Evolutionary conservation across 2,888 invertebrate species (phyloP), one percentile per base, ranked within the genome.

Genomic region (Adelphocoris suturalis): DNA sequence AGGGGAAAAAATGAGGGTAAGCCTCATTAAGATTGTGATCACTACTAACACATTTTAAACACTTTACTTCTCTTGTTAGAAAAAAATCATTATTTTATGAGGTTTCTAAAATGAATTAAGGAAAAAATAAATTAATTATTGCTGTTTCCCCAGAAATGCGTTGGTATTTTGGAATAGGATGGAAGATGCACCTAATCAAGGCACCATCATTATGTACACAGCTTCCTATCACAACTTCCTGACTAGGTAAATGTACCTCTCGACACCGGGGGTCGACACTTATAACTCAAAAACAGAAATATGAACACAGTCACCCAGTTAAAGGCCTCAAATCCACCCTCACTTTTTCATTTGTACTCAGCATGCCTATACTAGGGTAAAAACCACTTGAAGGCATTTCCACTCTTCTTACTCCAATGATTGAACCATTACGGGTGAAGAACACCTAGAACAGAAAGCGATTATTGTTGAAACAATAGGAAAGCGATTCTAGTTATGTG

Each of bases 311-410:
- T 91, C 89, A 94, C 91, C 94, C 94, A 23, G 94, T 94, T 47
- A 94, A 92, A 12, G 94, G 94, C 91, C 93, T 93, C 23, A 94
- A 92, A 92, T 94, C 94, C 23, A 94, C 94, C 90, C 93, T 92
- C 11, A 94, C 94, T 91, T 94, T 94, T 92, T 94, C 94, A 91
- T 94, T 93, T 91, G 93, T 93, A 92, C 94, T 94, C 90, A 94
- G 92, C 94, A 94, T 94, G 90, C 94, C 94, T 19, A 94, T 93
- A 11, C 94, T 94, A 0, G 94, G 94, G 91, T 93, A 94, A 92
- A 94, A 94, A 2, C 94, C 94, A 82, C 94, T 94, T 91, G 93
- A 93, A 11, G 94, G 94, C 90, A 94, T 94, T 86, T 93, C 92
- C n/a, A 94, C 93, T 91, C 94, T 93, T 91, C 94, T 93, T 78